Evolutionary conservation across 2,888 invertebrate species (phyloP).

Genomic region (Rhopalosiphum nymphaeae): DNA sequence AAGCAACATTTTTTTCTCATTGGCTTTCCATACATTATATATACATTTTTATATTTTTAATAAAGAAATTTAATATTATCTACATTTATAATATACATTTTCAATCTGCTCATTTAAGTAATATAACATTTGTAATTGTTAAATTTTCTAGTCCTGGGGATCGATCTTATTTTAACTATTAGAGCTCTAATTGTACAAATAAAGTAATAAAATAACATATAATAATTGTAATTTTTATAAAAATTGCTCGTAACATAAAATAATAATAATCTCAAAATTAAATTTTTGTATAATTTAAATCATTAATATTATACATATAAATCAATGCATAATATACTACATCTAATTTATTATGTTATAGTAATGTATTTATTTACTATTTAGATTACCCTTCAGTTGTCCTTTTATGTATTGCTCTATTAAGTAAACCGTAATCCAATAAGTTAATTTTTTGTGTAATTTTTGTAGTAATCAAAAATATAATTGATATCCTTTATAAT

Average conservation of each 20-base stretch:
- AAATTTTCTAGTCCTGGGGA: conserved; percentile 57
- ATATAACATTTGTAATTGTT: conserved; percentile 44
- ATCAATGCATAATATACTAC: background rate
- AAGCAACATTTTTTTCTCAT: background rate
- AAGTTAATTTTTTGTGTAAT: conserved; percentile 50
- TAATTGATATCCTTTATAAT: conserved; percentile 55
- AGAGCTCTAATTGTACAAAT: conserved; percentile 45
- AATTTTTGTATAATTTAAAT: background rate
- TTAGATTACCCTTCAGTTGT: conserved; percentile 26
- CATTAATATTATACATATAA: conserved; percentile 6
- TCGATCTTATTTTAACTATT: conserved; percentile 47
- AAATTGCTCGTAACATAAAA: background rate
- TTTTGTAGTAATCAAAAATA: conserved; percentile 60
- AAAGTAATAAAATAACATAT: background rate
- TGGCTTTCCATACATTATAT: conserved; percentile 5
- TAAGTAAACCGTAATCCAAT: conserved; percentile 42
- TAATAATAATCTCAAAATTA: conserved; percentile 30
- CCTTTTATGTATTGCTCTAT: conserved; percentile 38
- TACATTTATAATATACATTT: background rate
- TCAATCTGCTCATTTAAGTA: conserved; percentile 38
- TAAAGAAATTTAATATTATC: conserved; percentile 14
- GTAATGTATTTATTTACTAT: conserved; percentile 38
- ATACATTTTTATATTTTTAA: conserved; percentile 18
- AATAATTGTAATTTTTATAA: conserved; percentile 25
- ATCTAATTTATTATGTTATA: conserved; percentile 3